A percentile compares a stretch with the other conserved stretches of the same genome.
Evolutionary conservation across 2,888 invertebrate genomes (phyloP).

Genomic region (Zele albiditarsus): DNA sequence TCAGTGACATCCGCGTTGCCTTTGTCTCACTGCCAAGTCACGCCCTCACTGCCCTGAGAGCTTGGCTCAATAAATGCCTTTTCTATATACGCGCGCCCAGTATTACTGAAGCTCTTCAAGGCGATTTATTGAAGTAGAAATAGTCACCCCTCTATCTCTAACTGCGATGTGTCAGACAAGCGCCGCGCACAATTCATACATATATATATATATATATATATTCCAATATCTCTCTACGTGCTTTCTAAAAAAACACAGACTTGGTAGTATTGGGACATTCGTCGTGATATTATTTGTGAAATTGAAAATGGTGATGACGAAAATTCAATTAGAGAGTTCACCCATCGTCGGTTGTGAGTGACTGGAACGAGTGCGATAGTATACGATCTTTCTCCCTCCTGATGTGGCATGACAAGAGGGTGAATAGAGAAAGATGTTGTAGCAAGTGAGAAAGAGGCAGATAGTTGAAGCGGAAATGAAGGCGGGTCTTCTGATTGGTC

Average conservation of each 20-base stretch:
- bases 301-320: conserved; percentile 34
- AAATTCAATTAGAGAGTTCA: conserved; percentile 35
- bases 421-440: background rate
- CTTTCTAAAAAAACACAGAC: conserved; percentile 2
- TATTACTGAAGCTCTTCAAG: conserved; percentile 8
- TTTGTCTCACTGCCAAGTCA: conserved; percentile 65
- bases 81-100: conserved; percentile 38
- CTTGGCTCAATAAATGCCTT: conserved; percentile 60
- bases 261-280: background rate
- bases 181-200: background rate
- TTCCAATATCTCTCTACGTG: conserved; percentile 2
- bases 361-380: conserved; percentile 10
- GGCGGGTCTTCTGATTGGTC: conserved; percentile 70
- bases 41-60: conserved; percentile 60
- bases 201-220: background rate
- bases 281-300: conserved; percentile 19
- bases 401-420: background rate
- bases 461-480: conserved; percentile 64
- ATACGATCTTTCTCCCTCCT: background rate
- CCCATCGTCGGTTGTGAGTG: conserved; percentile 27
- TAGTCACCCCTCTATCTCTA: conserved; percentile 16
- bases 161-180: conserved; percentile 25
- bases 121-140: conserved; percentile 20
- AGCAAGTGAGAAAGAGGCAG: conserved; percentile 13
- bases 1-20: conserved; percentile 60